phyloP scores from a whole-genome alignment of 2,888 invertebrate species.

The Polydrusus cervinus region DNA sequence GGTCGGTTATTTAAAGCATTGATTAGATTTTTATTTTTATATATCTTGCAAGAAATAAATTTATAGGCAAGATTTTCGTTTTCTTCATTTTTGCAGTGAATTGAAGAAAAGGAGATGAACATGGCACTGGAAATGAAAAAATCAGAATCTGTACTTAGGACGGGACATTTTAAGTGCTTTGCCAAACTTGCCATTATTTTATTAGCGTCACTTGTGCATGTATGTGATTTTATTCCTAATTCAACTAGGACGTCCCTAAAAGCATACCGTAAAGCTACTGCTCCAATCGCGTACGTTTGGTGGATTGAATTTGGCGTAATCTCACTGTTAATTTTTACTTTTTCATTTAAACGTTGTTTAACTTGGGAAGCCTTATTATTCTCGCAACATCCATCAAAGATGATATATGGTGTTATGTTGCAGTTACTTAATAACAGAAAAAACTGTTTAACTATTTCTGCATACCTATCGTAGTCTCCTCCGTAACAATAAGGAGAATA shows the following conservation, averaged over 20 bases:
- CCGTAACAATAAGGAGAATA: conserved; percentile 77
- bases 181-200: conserved; percentile 89
- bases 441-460: conserved; percentile 77
- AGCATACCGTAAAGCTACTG: conserved; percentile 82
- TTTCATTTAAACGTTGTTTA: neutral
- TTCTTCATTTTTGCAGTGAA: conserved; percentile 68
- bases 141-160: conserved; percentile 95
- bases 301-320: conserved; percentile 40
- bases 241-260: conserved; percentile 82
- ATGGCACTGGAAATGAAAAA: conserved; percentile 90
- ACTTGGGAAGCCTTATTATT: neutral
- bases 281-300: conserved; percentile 84
- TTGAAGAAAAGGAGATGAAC: conserved; percentile 85
- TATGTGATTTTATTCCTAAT: conserved; percentile 78
- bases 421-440: conserved; percentile 82
- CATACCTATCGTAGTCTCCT: conserved; percentile 88
- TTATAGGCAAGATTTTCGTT: conserved; percentile 63
- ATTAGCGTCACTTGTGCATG: conserved; percentile 92
- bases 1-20: conserved; percentile 72
- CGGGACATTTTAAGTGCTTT: conserved; percentile 84
- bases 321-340: neutral
- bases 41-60: conserved; percentile 78
- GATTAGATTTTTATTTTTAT: conserved; percentile 80
- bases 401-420: conserved; percentile 80
- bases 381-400: conserved; percentile 79